Evolutionary conservation across 2,888 invertebrate genomes (phyloP), one percentile per base, ranked within the genome.

Genomic region (Cylindroiulus punctatus): DNA sequence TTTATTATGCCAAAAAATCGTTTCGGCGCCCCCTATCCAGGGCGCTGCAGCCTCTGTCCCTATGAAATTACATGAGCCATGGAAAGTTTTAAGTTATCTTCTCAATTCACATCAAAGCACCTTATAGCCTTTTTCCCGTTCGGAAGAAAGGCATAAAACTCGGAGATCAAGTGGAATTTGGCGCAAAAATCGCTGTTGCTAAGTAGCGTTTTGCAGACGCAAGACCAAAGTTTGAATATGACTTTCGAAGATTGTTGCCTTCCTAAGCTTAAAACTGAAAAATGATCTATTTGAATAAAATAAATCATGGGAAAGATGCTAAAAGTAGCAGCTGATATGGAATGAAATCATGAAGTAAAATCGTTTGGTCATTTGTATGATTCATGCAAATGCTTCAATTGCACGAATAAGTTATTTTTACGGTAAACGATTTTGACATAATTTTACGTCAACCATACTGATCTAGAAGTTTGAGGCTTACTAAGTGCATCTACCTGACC

Each of bases 161-260:
- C n/a, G 57, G n/a, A 57, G 57, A 57, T 57, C 57, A 57, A 57
- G 57, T 57, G n/a, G n/a, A n/a, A n/a, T 57, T 57, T 47, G 14
- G 47, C 19, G 47, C 47, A 47, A 47, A 47, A 47, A 47, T 47
- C 47, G 57, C n/a, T 57, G 57, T n/a, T 57, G n/a, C n/a, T 57
- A 57, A 57, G n/a, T n/a, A 57, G n/a, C 47, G 19, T 47, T 47
- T 57, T 57, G n/a, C 19, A n/a, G n/a, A 57, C n/a, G 3, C n/a
- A n/a, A n/a, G 57, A 47, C 47, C 19, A 57, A 57, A 57, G 57
- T 57, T 57, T 57, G n/a, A 19, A n/a, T 0, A n/a, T 5, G 57
- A 57, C 0, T 57, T 57, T 57, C n/a, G 57, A 7, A n/a, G n/a
- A 57, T 57, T 57, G 47, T 47, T 47, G 47, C 17, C 47, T 47